Conservation (phyloP, 2,888 invertebrate species). For the Mermis nigrescens region DNA sequence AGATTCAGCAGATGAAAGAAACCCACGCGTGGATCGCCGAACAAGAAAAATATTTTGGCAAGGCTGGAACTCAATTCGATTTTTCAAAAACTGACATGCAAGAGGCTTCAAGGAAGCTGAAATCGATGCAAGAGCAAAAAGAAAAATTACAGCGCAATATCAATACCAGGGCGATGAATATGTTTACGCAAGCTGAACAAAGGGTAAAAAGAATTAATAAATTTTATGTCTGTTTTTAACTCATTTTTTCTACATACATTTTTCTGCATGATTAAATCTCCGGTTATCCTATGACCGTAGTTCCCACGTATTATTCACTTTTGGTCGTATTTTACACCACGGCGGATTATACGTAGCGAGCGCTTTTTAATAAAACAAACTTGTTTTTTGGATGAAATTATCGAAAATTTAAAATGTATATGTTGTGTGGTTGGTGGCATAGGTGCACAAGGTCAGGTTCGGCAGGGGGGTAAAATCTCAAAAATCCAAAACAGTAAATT, state of each 20-base stretch:
- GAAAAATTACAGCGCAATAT: conserved; percentile 51
- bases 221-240: background rate
- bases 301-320: too few species aligned
- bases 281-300: too few species aligned
- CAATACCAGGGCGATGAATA: conserved; percentile 63
- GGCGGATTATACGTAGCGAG: too few species aligned
- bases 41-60: conserved; percentile 57
- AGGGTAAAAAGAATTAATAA: conserved; percentile 39
- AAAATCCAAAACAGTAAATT: too few species aligned
- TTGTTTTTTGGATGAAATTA: too few species aligned
- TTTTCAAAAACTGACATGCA: conserved; percentile 42
- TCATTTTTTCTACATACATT: conserved; percentile 3
- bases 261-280: too few species aligned
- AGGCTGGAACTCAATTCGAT: conserved; percentile 36
- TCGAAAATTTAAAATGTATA: too few species aligned
- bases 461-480: too few species aligned
- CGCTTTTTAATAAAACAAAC: too few species aligned
- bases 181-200: conserved; percentile 66
- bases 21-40: conserved; percentile 55
- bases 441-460: too few species aligned
- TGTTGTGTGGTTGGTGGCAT: too few species aligned
- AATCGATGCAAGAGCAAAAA: conserved; percentile 43
- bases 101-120: conserved; percentile 35
- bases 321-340: too few species aligned
- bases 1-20: conserved; percentile 27